Evolutionary conservation across 2,888 invertebrate genomes (phyloP).

Genomic region (Byasa hedistus): DNA sequence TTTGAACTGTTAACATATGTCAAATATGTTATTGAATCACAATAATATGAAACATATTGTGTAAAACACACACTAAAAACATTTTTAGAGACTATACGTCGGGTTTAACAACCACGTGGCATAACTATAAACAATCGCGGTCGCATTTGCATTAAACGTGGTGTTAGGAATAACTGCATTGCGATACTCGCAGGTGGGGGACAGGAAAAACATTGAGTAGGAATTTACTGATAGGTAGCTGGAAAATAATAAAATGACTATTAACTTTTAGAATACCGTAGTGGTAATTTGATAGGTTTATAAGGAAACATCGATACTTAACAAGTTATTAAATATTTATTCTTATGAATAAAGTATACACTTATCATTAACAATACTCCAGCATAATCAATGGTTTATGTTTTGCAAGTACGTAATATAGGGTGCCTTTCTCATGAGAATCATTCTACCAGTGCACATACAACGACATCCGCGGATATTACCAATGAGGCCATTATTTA

Average conservation of each 20-base stretch:
- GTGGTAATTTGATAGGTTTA: neutral
- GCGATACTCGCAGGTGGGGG: constrained; percentile 3
- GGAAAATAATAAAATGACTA: neutral
- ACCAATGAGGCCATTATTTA: constrained; percentile 27
- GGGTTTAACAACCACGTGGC: constrained; percentile 10
- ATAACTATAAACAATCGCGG: constrained; percentile 11
- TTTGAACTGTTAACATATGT: neutral
- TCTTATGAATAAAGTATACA: neutral
- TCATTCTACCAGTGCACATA: constrained; percentile 6
- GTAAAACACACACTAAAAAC: neutral
- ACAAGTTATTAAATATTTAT: neutral
- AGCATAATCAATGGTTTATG: neutral
- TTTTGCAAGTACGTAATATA: no score
- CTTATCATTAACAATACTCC: neutral
- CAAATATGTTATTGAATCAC: neutral
- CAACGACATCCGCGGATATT: constrained; percentile 25
- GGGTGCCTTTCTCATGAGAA: neutral
- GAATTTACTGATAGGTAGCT: constrained; percentile 1
- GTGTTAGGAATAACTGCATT: constrained; percentile 8
- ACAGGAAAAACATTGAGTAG: constrained; percentile 8
- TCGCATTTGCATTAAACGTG: constrained; percentile 17
- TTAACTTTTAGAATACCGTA: constrained; percentile 2
- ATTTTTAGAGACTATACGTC: neutral
- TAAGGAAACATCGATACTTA: constrained; percentile 1
- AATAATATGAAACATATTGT: neutral